Conservation (phyloP, 2,797 vertebrate species). For the Cyprinodon diabolis region DNA sequence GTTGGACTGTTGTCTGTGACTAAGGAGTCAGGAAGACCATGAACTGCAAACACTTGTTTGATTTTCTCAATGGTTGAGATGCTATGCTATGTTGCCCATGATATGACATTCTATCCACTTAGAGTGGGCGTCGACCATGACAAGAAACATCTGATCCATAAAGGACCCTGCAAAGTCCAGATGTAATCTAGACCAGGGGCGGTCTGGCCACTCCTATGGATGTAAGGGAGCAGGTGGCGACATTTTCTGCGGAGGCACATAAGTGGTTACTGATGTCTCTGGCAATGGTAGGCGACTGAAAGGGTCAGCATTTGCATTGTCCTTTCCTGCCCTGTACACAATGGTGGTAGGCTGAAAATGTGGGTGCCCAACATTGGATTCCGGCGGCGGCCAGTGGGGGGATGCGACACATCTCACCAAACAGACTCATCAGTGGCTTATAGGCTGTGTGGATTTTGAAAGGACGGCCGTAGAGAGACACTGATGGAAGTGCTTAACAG, state of each 20-base stretch:
- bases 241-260: slow-evolving; percentile 1
- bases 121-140: slow-evolving; percentile 16
- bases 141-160: neutral
- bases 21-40: neutral
- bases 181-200: slow-evolving; percentile 30
- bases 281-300: too few relatives aligned
- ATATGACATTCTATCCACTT: slow-evolving; percentile 20
- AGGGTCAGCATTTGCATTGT: too few relatives aligned
- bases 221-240: slow-evolving; percentile 6
- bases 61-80: slow-evolving; percentile 19
- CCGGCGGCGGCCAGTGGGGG: neutral
- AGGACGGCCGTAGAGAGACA: neutral
- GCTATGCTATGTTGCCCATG: slow-evolving; percentile 24
- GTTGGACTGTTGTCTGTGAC: neutral
- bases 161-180: slow-evolving; percentile 16
- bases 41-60: slow-evolving; percentile 14
- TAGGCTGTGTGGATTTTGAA: neutral
- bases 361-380: too few relatives aligned
- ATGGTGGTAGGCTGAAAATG: neutral
- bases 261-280: too few relatives aligned
- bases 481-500: neutral
- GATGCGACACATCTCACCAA: neutral
- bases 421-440: neutral
- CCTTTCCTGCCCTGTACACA: slow-evolving; percentile 22
- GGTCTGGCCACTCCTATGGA: slow-evolving; percentile 19